Conservation (phyloP, 2,797 vertebrate species). For the Sebastes goodei region DNA sequence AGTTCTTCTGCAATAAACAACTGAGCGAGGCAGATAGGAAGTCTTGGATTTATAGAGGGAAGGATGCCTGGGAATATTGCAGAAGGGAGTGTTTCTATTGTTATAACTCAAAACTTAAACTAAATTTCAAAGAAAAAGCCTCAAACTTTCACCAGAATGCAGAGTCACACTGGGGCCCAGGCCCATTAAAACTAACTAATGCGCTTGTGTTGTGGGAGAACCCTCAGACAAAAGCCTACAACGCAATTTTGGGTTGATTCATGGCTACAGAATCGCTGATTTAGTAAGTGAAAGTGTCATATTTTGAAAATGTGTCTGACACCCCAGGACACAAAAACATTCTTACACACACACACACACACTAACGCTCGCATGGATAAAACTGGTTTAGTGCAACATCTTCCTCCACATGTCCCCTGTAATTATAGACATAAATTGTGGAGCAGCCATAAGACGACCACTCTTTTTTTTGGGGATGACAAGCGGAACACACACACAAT, state of each 20-base stretch:
- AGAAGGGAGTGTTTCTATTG: conserved; percentile 49
- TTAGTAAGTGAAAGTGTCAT: conserved; percentile 27
- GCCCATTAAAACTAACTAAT: conserved; percentile 47
- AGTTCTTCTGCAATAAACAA: conserved; percentile 34
- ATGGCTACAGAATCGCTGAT: conserved; percentile 9
- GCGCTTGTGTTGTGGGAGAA: conserved; percentile 7
- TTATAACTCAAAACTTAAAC: conserved; percentile 12
- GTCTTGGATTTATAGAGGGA: conserved; percentile 47
- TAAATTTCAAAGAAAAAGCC: conserved; percentile 45
- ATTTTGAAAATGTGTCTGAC: conserved; percentile 28
- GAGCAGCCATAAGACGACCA: conserved; percentile 38
- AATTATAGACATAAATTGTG: conserved; percentile 44
- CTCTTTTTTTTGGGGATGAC: conserved; percentile 2
- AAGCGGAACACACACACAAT: conserved; percentile 3
- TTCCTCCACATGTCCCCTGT: conserved; percentile 14
- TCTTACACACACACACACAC: not conserved
- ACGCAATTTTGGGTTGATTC: conserved; percentile 21
- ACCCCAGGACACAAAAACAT: not conserved
- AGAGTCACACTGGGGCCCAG: conserved; percentile 15
- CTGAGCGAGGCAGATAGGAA: conserved; percentile 28
- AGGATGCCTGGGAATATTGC: conserved; percentile 39
- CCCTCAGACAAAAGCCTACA: conserved; percentile 10
- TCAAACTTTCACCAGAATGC: conserved; percentile 35
- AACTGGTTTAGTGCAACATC: not conserved
- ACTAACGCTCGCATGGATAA: not conserved